A percentile compares a stretch with the other conserved stretches of the same genome.
These are phyloP conservation scores for Pocota personata DNA, from an alignment of 2,888 invertebrate species.

Conservation along the genomic window DNA sequence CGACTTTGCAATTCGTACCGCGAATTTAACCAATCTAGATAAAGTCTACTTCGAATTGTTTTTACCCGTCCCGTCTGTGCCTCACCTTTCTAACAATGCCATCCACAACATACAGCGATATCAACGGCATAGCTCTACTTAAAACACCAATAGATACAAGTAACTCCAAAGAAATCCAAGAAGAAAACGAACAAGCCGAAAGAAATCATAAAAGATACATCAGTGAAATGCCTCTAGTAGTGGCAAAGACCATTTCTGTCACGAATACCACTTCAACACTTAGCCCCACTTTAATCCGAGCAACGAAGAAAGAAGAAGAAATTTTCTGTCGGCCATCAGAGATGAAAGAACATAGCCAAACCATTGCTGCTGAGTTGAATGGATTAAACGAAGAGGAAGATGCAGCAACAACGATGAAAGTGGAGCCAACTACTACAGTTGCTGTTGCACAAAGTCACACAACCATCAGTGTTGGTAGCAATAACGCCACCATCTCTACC, in stretches of 20 bases:
- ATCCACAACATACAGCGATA: conserved; percentile 63
- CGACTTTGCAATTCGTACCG: conserved; percentile 41
- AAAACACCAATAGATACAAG: conserved; percentile 40
- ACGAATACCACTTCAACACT: conserved; percentile 40
- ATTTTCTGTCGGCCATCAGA: conserved; percentile 43
- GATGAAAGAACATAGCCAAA: conserved; percentile 40
- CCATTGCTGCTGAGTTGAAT: conserved; percentile 1
- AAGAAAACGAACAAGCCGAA: conserved; percentile 20
- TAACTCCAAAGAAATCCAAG: conserved; percentile 55
- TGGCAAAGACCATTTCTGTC: conserved; percentile 49
- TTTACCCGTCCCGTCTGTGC: conserved; percentile 1
- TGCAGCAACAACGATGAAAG: conserved; percentile 65
- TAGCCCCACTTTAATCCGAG: conserved; percentile 49
- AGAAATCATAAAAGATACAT: conserved; percentile 56
- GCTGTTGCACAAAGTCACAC: conserved; percentile 51
- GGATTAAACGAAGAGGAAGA: conserved; percentile 31
- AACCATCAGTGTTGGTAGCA: conserved; percentile 59
- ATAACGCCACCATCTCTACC: too few species aligned
- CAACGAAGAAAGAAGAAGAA: conserved; percentile 28
- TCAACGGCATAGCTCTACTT: conserved; percentile 55
- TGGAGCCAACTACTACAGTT: conserved; percentile 54
- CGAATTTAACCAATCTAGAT: conserved; percentile 20
- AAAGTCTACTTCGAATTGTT: conserved; percentile 3
- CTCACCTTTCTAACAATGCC: conserved; percentile 31
- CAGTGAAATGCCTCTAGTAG: conserved; percentile 62